Base-by-base conservation (phyloP, 2,888 invertebrate genomes). In the Xestia sexstrigata region DNA sequence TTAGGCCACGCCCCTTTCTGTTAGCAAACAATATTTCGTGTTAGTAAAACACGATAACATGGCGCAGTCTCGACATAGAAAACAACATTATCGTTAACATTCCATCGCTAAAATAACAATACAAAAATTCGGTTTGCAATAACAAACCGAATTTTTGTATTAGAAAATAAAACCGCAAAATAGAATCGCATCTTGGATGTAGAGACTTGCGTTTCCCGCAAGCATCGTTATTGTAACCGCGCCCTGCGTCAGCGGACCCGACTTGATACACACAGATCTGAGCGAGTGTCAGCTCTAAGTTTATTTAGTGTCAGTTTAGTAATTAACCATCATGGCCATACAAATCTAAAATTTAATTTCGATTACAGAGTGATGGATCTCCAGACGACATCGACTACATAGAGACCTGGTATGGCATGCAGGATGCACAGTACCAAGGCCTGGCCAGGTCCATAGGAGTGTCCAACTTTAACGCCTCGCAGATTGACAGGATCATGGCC, bases 371-470 rank as follows among this genome's bases (percentile, higher is more conserved):
- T 3, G 93, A 96, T 42, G 92, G 90, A 2, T 87, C 93, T 0
- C 88, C 92, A 76, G 97, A 97, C 55, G 96, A 97, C 84, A 97
- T 97, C 0, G 98, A 98, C 90, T 98, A 97, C 89, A 82, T 98
- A n/a, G 98, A 98, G 89, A 98, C 98, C 0, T 98, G 98, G 98
- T 94, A 97, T 89, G 98, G 97, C 13, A 97, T 99, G 98, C 98
- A 98, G 91, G 97, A 98, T 72, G 97, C 97, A 58, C 97, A 97
- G 60, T 93, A 96, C 20, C 89, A 96, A 63, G 98, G 98, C 0
- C 93, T 98, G 20, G 93, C 97, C 0, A 97, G 97, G 87, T 97
- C 97, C 55, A 98, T 98, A 79, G 98, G 98, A 0, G 92, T 98
- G 0, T 98, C 98, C 63, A 98, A 99, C 93, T 98, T 98, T 91